Evolutionary conservation across 2,888 invertebrate species (phyloP), one percentile per base, ranked within the genome.

Genomic region (Belgica antarctica): DNA sequence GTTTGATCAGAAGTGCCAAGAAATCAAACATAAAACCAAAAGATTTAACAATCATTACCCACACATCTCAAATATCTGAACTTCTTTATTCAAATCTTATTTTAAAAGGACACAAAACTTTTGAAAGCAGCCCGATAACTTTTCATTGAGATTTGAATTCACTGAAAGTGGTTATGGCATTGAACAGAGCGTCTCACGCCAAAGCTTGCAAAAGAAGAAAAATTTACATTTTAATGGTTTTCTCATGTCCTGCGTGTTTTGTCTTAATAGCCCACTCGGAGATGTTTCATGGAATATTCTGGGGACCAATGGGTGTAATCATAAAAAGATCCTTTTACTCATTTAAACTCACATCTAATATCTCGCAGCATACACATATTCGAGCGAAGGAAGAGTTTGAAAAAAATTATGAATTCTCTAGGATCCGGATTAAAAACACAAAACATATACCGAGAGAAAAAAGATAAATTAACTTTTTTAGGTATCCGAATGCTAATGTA

Each of bases 391-490:
- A 52, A 22, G 22, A 52, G 52, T 2, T n/a, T 7, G 22, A 52
- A 17, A 15, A 19, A 59, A 59, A 59, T 59, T 59, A 59, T 59
- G 59, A 59, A 59, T 59, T 59, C 59, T 59, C 59, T 59, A 59
- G 59, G 59, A 59, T 59, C 25, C 52, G 52, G 52, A 59, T 59
- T 59, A 59, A 59, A 59, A 59, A 24, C 52, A 52, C 52, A 52
- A 52, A 52, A 52, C 46, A 46, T 46, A 46, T 15, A 52, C 59
- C n/a, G 27, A 10, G 52, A 27, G 27, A 25, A 59, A 59, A 59
- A 57, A 68, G 57, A 68, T 68, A 57, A 68, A 68, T 68, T 68
- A 68, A 24, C 19, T 57, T 68, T 68, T 57, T 57, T 27, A 28
- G 22, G 34, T 57, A 59, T 59, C 59, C 59, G 22, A 59, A 59